These are phyloP conservation scores for Oreochromis spilurus DNA, from an alignment of 2,113 vertebrate species.

Conservation along the genomic window DNA sequence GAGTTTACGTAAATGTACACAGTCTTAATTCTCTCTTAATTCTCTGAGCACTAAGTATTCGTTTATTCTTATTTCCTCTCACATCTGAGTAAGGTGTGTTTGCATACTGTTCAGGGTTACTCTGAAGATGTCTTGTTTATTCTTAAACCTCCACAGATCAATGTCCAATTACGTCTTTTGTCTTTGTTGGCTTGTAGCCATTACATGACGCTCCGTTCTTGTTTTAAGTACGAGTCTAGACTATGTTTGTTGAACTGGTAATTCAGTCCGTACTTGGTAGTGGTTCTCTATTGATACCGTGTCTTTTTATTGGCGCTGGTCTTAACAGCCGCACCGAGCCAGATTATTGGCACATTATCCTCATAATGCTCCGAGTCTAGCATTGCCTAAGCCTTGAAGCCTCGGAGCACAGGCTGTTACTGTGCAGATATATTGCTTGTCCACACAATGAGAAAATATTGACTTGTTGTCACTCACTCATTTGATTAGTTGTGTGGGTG, in stretches of 20 bases:
- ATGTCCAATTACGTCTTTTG: constrained; percentile 51
- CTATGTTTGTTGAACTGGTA: constrained; percentile 5
- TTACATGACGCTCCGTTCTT: not conserved
- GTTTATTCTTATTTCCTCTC: not conserved
- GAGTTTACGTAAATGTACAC: not conserved
- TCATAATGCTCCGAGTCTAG: constrained; percentile 19
- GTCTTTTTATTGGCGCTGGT: constrained; percentile 36
- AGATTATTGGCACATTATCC: constrained; percentile 57
- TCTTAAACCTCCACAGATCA: constrained; percentile 39
- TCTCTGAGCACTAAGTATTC: not conserved
- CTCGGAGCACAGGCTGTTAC: constrained; percentile 23
- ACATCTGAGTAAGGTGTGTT: not conserved
- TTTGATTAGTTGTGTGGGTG: constrained; percentile 61
- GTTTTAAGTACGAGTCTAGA: constrained; percentile 28
- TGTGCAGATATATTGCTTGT: constrained; percentile 56
- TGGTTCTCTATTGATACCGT: constrained; percentile 14
- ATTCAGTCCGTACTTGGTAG: constrained; percentile 22
- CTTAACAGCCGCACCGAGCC: constrained; percentile 25
- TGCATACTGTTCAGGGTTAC: not conserved
- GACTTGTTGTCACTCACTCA: constrained; percentile 67
- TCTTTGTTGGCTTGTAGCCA: constrained; percentile 25
- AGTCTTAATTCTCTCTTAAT: not conserved
- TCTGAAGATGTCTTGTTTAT: constrained; percentile 34
- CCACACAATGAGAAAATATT: constrained; percentile 69
- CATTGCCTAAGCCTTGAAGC: constrained; percentile 30